Conservation (phyloP, 2,113 vertebrate species). For the Ptychochromis oligacanthus region DNA sequence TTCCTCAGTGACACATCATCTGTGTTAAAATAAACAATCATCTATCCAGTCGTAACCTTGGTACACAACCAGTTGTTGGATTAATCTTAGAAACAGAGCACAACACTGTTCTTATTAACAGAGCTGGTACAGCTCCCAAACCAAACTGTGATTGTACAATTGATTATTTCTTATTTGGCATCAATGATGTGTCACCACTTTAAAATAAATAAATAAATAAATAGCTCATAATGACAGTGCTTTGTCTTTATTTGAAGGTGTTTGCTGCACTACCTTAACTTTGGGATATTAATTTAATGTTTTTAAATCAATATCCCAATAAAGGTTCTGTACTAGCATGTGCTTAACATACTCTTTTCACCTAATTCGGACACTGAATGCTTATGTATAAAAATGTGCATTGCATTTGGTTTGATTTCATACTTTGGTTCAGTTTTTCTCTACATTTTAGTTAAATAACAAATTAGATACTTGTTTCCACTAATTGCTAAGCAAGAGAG, state of each 20-base stretch:
- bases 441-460: not conserved
- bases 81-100: not conserved
- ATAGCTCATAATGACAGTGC: no score
- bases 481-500: not conserved
- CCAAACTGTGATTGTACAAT: no score
- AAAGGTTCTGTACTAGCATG: not conserved
- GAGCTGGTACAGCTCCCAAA: no score
- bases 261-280: not conserved
- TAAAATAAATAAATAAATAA: no score
- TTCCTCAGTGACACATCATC: not conserved
- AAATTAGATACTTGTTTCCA: not conserved
- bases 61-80: not conserved
- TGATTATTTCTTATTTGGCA: not conserved
- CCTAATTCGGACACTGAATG: not conserved
- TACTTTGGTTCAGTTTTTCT: not conserved
- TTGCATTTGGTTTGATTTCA: not conserved
- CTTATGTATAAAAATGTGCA: not conserved
- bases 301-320: not conserved
- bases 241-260: not conserved
- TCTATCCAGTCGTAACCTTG: not conserved
- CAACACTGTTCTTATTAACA: not conserved
- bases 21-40: not conserved
- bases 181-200: no score
- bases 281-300: not conserved
- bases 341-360: not conserved